phyloP scores from a whole-genome alignment of 1,140 invertebrate genomes.

The Sipha flava region DNA sequence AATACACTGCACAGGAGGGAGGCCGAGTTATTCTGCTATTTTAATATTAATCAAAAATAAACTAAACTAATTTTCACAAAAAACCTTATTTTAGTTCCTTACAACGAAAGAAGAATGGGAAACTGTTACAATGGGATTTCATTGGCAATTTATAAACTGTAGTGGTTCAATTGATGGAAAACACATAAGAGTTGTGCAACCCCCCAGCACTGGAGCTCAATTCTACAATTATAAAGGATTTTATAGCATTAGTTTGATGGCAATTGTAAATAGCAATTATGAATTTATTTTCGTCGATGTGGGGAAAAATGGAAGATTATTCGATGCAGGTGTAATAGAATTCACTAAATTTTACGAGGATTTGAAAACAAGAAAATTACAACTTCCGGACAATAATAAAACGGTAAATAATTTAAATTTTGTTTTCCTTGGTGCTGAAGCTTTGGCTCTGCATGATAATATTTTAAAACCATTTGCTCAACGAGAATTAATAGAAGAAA shows the following conservation, averaged over 20 bases:
- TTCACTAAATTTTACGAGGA: constrained; percentile 36
- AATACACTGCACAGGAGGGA: too few species aligned
- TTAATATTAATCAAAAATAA: too few species aligned
- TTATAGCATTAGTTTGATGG: constrained; percentile 36
- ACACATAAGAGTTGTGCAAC: too few species aligned
- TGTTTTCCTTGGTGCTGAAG: constrained; percentile 9
- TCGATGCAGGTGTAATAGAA: constrained; percentile 43
- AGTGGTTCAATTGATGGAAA: too few species aligned
- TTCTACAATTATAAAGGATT: too few species aligned
- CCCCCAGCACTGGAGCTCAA: too few species aligned
- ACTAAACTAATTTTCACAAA: too few species aligned
- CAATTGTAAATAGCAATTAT: constrained; percentile 33
- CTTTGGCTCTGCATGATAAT: not conserved
- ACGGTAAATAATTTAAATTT: constrained; percentile 15
- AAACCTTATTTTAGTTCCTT: too few species aligned
- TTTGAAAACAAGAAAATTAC: constrained; percentile 33
- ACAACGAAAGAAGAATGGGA: too few species aligned
- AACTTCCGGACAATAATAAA: constrained; percentile 36
- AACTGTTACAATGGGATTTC: too few species aligned
- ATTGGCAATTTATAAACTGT: too few species aligned
- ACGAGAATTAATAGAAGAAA: not conserved
- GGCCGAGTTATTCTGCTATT: too few species aligned
- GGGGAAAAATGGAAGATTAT: constrained; percentile 37
- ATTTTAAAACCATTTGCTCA: not conserved
- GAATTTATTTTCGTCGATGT: constrained; percentile 34